These are phyloP conservation scores for Premnoplex brunnescens DNA, from an alignment of 2,797 vertebrate genomes.

Conservation along the genomic window DNA sequence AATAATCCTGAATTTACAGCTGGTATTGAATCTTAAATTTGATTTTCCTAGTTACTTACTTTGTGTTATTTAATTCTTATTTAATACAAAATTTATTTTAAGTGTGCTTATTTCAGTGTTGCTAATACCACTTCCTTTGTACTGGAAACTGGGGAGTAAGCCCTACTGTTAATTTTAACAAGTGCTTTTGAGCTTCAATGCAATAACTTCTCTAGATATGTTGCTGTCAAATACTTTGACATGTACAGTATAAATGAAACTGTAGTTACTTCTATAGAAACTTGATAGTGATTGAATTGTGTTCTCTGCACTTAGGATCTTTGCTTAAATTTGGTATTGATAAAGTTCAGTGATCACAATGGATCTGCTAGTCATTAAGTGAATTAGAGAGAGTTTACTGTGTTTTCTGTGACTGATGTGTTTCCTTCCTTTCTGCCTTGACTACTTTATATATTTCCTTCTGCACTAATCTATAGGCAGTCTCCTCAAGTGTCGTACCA, in stretches of 20 bases:
- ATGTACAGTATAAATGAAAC: background rate
- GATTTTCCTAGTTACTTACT: background rate
- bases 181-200: background rate
- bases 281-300: background rate
- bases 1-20: background rate
- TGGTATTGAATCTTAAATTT: background rate
- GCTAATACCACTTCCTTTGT: background rate
- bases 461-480: slow-evolving; percentile 68
- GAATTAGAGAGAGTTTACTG: background rate
- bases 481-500: slow-evolving; percentile 70
- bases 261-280: background rate
- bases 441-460: slow-evolving; percentile 37
- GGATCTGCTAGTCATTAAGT: background rate
- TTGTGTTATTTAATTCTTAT: background rate
- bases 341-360: background rate
- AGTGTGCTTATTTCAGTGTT: background rate
- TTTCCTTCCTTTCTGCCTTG: slow-evolving; percentile 60
- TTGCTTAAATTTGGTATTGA: background rate
- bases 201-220: background rate
- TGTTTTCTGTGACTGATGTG: slow-evolving; percentile 8
- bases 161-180: background rate
- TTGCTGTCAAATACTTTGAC: background rate
- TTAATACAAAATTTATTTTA: background rate
- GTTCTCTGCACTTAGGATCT: background rate
- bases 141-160: background rate